Evolutionary conservation across 2,888 invertebrate genomes (phyloP).

Genomic region (Balanococcus diminutus): DNA sequence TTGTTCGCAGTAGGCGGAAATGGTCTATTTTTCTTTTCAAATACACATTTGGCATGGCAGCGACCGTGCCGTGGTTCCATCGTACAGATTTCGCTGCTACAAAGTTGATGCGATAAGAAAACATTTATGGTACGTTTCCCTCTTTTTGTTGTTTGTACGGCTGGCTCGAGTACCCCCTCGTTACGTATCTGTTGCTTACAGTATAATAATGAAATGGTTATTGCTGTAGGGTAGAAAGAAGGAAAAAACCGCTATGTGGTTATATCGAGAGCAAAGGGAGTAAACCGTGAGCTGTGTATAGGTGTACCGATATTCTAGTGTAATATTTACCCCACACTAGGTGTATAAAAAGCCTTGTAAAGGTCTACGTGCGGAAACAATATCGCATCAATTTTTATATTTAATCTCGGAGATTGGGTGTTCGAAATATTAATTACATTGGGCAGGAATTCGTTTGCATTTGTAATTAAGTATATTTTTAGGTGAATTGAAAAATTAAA

Average conservation of each 20-base stretch:
- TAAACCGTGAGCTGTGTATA: not conserved
- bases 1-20: conserved; percentile 24
- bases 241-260: not conserved
- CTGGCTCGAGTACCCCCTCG: too few species aligned
- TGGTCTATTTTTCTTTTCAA: conserved; percentile 17
- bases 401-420: not conserved
- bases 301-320: not conserved
- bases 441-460: too few species aligned
- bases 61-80: too few species aligned
- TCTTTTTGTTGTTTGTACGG: too few species aligned
- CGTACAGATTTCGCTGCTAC: not conserved
- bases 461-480: too few species aligned
- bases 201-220: conserved; percentile 22
- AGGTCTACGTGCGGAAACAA: not conserved
- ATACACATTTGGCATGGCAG: conserved; percentile 14
- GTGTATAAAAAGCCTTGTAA: not conserved
- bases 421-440: too few species aligned
- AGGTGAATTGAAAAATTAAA: too few species aligned
- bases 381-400: not conserved
- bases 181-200: conserved; percentile 11
- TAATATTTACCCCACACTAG: not conserved
- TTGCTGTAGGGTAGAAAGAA: not conserved
- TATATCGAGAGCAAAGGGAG: too few species aligned
- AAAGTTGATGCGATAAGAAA: conserved; percentile 6
- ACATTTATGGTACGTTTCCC: not conserved